phyloP scores from a whole-genome alignment of 2,888 invertebrate genomes.

The Torymus tubicola region DNA sequence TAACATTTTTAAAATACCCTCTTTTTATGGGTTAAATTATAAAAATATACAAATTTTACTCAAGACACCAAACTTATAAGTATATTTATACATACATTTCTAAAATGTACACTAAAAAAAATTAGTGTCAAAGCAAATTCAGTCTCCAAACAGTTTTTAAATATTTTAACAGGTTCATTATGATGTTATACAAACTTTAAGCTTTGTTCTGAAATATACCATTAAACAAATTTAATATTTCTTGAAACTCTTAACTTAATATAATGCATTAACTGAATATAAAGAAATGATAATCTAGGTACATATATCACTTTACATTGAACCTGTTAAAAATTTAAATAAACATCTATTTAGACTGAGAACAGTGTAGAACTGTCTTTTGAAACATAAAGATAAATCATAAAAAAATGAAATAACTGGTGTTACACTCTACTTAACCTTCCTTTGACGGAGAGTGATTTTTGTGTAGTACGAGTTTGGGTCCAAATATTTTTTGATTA shows the following conservation, averaged over 20 bases:
- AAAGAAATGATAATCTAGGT: too few species aligned
- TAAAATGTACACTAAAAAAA: slow-evolving; percentile 21
- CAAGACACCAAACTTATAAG: slow-evolving; percentile 41
- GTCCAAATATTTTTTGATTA: slow-evolving; percentile 49
- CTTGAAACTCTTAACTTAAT: too few species aligned
- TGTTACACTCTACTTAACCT: slow-evolving; percentile 45
- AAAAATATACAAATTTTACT: slow-evolving; percentile 32
- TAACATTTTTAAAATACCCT: slow-evolving; percentile 26
- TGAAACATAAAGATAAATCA: slow-evolving; percentile 46
- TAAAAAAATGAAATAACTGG: slow-evolving; percentile 34
- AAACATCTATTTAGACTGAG: slow-evolving; percentile 42
- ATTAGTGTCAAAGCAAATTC: slow-evolving; percentile 1
- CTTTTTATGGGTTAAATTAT: slow-evolving; percentile 34
- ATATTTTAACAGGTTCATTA: slow-evolving; percentile 7
- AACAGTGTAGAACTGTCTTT: slow-evolving; percentile 52
- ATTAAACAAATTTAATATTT: too few species aligned
- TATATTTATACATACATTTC: slow-evolving; percentile 43
- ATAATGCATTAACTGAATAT: too few species aligned
- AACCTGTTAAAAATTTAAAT: neutral
- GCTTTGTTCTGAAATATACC: too few species aligned
- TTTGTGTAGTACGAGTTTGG: slow-evolving; percentile 49
- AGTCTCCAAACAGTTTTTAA: slow-evolving; percentile 30
- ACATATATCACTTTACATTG: too few species aligned
- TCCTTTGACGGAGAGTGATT: slow-evolving; percentile 51
- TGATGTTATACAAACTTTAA: too few species aligned